Evolutionary conservation across 1,140 invertebrate species (phyloP).

Genomic region (Drosophila bipectinata): DNA sequence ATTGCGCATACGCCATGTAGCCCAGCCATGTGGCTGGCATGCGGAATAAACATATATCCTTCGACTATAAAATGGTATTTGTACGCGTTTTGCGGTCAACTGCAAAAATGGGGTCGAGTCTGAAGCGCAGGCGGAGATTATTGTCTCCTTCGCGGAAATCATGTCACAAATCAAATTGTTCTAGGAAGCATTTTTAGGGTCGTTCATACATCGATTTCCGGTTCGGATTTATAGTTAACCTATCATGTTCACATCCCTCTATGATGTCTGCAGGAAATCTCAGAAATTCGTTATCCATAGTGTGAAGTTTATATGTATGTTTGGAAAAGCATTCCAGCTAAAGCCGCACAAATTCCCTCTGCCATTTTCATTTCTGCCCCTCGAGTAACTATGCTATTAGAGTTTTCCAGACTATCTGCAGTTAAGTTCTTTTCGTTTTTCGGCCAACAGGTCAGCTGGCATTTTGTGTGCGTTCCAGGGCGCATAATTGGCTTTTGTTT

Average conservation of each 20-base stretch:
- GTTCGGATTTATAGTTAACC: slow-evolving; percentile 19
- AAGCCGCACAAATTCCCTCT: slow-evolving; percentile 4
- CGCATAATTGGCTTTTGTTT: slow-evolving; percentile 59
- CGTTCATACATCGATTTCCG: slow-evolving; percentile 16
- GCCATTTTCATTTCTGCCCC: background rate
- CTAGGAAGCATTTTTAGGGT: slow-evolving; percentile 1
- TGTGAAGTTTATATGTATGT: slow-evolving; percentile 22
- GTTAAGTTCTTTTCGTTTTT: slow-evolving; percentile 16
- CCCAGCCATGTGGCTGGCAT: slow-evolving; percentile 48
- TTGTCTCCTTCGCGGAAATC: slow-evolving; percentile 30
- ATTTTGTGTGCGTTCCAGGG: slow-evolving; percentile 21
- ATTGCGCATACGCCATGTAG: slow-evolving; percentile 73
- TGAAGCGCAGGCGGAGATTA: slow-evolving; percentile 14
- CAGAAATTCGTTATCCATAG: slow-evolving; percentile 13
- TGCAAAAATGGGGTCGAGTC: slow-evolving; percentile 54
- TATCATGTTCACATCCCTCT: background rate
- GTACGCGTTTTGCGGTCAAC: slow-evolving; percentile 63
- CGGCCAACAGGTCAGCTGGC: slow-evolving; percentile 17
- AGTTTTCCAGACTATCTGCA: slow-evolving; percentile 17
- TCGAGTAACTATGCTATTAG: slow-evolving; percentile 33
- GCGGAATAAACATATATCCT: slow-evolving; percentile 29
- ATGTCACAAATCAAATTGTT: slow-evolving; percentile 38
- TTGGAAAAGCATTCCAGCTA: slow-evolving; percentile 12
- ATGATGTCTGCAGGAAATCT: slow-evolving; percentile 26
- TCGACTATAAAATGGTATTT: slow-evolving; percentile 12